Evolutionary conservation across 2,888 invertebrate species (phyloP).

Genomic region (Eupithecia centaureata): DNA sequence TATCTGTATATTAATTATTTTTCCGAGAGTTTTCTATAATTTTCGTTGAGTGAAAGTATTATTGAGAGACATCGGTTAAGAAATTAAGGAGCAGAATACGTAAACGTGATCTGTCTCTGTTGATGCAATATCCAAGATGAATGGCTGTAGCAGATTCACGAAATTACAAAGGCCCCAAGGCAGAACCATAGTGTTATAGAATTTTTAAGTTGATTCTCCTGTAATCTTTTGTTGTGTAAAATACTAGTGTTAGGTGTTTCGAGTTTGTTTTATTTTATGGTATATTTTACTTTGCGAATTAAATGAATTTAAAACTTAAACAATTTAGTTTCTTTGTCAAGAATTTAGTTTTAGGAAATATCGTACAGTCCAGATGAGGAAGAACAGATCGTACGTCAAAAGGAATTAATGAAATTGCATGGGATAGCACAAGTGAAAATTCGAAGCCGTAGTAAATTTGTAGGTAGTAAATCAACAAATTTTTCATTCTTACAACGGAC

Average conservation of each 20-base stretch:
- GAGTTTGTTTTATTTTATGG: slow-evolving; percentile 20
- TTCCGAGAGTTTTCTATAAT: background rate
- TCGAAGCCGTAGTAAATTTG: no score
- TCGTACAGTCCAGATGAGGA: background rate
- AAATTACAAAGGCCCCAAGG: background rate
- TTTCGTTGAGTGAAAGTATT: background rate
- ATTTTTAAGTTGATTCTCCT: slow-evolving; percentile 1
- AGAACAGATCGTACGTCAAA: no score
- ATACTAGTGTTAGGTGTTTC: slow-evolving; percentile 7
- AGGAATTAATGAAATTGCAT: no score
- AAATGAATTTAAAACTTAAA: slow-evolving; percentile 35
- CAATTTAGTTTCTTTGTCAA: background rate
- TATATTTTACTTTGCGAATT: slow-evolving; percentile 38
- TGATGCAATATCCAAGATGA: background rate
- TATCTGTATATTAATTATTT: background rate
- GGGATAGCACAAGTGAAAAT: no score
- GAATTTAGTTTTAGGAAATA: background rate
- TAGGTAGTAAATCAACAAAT: no score
- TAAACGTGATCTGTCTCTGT: background rate
- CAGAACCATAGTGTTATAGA: slow-evolving; percentile 15
- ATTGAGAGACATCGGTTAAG: background rate
- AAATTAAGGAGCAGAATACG: background rate
- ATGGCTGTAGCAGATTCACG: background rate
- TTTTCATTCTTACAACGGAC: no score
- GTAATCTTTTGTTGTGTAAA: slow-evolving; percentile 5